Percentiles rank a stretch among this genome's conserved stretches.
Evolutionary conservation across 53 echinoderm and acorn worm genomes (phyloP).

Genomic region (Antedon mediterranea): DNA sequence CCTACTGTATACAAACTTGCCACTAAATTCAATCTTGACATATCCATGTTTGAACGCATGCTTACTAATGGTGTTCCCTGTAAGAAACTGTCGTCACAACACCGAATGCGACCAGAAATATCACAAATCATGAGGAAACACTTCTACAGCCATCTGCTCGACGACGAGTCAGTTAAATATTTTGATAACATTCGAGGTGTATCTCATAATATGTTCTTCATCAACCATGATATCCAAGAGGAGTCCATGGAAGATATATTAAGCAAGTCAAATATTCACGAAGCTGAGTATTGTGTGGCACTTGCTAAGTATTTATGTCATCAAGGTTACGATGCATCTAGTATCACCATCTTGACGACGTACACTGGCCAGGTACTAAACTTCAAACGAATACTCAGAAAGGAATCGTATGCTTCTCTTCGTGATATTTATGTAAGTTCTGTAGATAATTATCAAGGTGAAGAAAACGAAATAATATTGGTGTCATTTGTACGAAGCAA

Average conservation of each 20-base stretch:
- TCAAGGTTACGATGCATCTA: too few species aligned
- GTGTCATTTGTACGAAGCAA: slow-evolving; percentile 76
- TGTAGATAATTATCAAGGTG: slow-evolving; percentile 75
- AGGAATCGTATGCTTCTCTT: slow-evolving; percentile 21
- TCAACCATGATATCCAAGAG: too few species aligned
- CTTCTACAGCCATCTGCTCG: slow-evolving; percentile 38
- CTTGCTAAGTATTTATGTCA: slow-evolving; percentile 54
- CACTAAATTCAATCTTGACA: slow-evolving; percentile 49
- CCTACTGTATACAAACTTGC: too few species aligned
- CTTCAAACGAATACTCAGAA: slow-evolving; percentile 29
- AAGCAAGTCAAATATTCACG: slow-evolving; percentile 55
- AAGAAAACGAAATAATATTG: slow-evolving; percentile 74
- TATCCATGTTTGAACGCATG: slow-evolving; percentile 62
- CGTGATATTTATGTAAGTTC: slow-evolving; percentile 44
- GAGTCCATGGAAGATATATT: slow-evolving; percentile 36
- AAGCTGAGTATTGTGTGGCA: slow-evolving; percentile 41
- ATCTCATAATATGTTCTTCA: slow-evolving; percentile 38
- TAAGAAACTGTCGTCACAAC: too few species aligned
- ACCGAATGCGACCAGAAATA: too few species aligned
- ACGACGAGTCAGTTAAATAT: slow-evolving; percentile 35
- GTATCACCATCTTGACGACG: too few species aligned
- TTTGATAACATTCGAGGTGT: slow-evolving; percentile 29
- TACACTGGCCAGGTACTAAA: too few species aligned
- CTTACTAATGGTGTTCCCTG: slow-evolving; percentile 57
- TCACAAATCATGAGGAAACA: slow-evolving; percentile 44